Evolutionary conservation across 2,888 invertebrate species (phyloP).

Genomic region (Syritta pipiens): DNA sequence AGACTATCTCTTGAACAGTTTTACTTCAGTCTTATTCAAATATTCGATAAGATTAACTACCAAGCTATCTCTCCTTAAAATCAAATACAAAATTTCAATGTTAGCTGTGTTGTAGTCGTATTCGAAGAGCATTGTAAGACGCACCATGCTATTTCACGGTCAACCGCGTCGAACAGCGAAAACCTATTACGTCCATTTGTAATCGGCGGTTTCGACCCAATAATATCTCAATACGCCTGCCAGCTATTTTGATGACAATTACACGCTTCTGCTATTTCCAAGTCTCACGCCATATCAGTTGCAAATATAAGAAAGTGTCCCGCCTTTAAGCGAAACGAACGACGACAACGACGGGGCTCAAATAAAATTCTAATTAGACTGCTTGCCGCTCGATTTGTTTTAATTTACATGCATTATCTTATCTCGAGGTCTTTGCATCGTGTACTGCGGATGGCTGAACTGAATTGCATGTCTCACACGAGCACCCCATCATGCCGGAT

Average conservation of each 20-base stretch:
- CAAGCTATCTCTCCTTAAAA: slow-evolving; percentile 1
- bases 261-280: neutral
- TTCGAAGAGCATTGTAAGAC: neutral
- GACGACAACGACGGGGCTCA: neutral
- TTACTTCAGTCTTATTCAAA: too few relatives aligned
- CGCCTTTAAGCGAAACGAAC: neutral
- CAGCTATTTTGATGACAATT: neutral
- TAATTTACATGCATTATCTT: slow-evolving; percentile 44
- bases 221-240: too few relatives aligned
- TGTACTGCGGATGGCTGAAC: neutral
- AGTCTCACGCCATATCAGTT: neutral
- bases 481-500: neutral
- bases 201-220: too few relatives aligned
- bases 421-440: slow-evolving; percentile 19
- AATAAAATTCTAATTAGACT: slow-evolving; percentile 25
- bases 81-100: slow-evolving; percentile 22
- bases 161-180: slow-evolving; percentile 38
- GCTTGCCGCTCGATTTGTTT: slow-evolving; percentile 43
- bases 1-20: too few relatives aligned
- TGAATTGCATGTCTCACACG: neutral
- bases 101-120: slow-evolving; percentile 11
- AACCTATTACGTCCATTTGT: too few relatives aligned
- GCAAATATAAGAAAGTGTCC: slow-evolving; percentile 7
- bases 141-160: slow-evolving; percentile 26
- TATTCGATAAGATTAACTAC: slow-evolving; percentile 19